Evolutionary conservation across 1,140 invertebrate genomes (phyloP), one percentile per base, ranked within the genome.

Genomic region (Calephelis nemesis): DNA sequence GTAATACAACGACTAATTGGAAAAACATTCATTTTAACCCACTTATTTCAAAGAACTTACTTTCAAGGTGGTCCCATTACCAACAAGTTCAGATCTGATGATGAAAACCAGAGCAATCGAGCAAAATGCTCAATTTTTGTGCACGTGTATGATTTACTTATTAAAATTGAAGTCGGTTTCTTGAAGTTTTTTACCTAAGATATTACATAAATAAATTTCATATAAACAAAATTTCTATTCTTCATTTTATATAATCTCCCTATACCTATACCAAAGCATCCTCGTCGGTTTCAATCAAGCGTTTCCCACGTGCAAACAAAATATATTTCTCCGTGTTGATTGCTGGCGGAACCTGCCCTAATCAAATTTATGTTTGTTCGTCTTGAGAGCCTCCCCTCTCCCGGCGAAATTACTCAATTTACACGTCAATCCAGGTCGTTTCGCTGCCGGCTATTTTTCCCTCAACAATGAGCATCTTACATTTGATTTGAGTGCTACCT

Each of bases 391-490:
- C 67, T 45, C 50, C 63, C 42, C 39, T 49, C 71, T 39, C 63
- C 62, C 60, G 58, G 42, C 73, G 75, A 82, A 88, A 86, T 88
- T 83, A 85, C 83, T 88, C 83, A 81, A 88, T 88, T 88, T 88
- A 79, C 86, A 88, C 86, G 87, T 87, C 79, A 88, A 87, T 84
- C 83, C 86, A 87, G 85, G 84, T 86, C 81, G 76, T 74, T 78
- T 78, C 83, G 81, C 84, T 83, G 81, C 79, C 82, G 86, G 84
- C 82, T 81, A 85, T 88, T 86, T 85, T 88, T 88, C 77, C 81
- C 72, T 75, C 69, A 47, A 81, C 82, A 78, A 83, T 80, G 75
- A 75, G 78, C 68, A 68, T 65, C 74, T 75, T 73, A 65, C 68
- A 71, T 76, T 74, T 79, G 78, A 77, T 77, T 77, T 30, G 58